Conservation (phyloP, 2,888 invertebrate genomes). For the Andrena minutula region DNA sequence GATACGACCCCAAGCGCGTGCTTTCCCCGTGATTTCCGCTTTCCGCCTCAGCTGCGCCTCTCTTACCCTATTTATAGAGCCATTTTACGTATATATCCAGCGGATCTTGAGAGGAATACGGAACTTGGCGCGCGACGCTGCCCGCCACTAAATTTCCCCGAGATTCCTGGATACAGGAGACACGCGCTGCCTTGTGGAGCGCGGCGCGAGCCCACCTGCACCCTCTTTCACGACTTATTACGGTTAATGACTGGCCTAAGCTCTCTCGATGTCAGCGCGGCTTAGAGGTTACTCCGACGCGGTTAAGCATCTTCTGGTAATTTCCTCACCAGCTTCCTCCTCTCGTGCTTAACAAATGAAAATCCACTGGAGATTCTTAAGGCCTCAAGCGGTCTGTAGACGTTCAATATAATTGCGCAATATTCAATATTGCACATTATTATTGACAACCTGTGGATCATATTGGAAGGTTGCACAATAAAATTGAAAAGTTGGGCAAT, state of each 20-base stretch:
- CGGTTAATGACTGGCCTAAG: constrained; percentile 33
- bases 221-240: constrained; percentile 35
- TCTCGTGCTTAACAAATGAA: neutral
- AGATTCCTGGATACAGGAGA: constrained; percentile 27
- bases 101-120: constrained; percentile 52
- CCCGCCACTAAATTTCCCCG: constrained; percentile 48
- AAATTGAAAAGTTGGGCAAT: too few species aligned
- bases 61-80: constrained; percentile 70
- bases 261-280: constrained; percentile 35
- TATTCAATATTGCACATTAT: too few species aligned
- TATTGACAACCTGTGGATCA: too few species aligned
- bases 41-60: constrained; percentile 73
- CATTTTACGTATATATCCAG: constrained; percentile 54
- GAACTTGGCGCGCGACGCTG: constrained; percentile 48
- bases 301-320: neutral
- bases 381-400: too few species aligned
- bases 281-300: constrained; percentile 25
- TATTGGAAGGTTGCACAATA: too few species aligned
- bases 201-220: constrained; percentile 4
- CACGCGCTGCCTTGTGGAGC: constrained; percentile 29
- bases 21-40: constrained; percentile 77
- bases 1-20: constrained; percentile 76
- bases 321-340: neutral
- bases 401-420: too few species aligned
- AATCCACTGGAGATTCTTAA: too few species aligned